Evolutionary conservation across 2,888 invertebrate species (phyloP).

Genomic region (Antheraea assamensis): DNA sequence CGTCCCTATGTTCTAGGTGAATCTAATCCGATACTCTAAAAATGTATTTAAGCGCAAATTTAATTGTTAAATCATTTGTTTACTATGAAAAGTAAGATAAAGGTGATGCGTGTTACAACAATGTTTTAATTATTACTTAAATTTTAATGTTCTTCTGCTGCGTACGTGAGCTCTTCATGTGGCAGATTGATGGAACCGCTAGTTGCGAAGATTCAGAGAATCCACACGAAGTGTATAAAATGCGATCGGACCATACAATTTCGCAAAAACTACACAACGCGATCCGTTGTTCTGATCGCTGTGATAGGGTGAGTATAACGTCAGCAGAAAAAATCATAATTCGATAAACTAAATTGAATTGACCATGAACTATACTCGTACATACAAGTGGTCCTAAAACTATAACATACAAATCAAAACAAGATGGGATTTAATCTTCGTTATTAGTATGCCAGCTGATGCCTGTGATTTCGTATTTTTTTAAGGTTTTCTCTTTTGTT

Average conservation of each 20-base stretch:
- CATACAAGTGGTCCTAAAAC: background rate
- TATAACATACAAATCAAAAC: background rate
- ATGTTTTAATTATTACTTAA: background rate
- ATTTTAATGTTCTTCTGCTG: background rate
- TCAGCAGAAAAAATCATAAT: slow-evolving; percentile 42
- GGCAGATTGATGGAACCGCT: slow-evolving; percentile 26
- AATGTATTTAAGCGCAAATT: too few relatives aligned
- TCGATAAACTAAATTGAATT: background rate
- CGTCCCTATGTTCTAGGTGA: too few relatives aligned
- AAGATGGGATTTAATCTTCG: background rate
- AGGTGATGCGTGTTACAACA: background rate
- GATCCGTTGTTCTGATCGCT: slow-evolving; percentile 77
- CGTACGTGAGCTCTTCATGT: background rate
- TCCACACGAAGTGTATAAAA: slow-evolving; percentile 59
- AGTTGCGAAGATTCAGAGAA: slow-evolving; percentile 58
- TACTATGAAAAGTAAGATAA: too few relatives aligned
- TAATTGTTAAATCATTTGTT: too few relatives aligned
- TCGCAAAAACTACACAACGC: slow-evolving; percentile 82
- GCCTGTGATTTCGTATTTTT: too few relatives aligned
- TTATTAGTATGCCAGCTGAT: background rate
- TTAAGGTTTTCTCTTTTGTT: too few relatives aligned
- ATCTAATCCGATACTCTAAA: too few relatives aligned
- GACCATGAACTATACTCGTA: background rate
- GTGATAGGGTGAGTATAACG: slow-evolving; percentile 58
- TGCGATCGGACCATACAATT: slow-evolving; percentile 74